A percentile compares a stretch with the other conserved stretches of the same genome.
Conservation (phyloP, 1,140 invertebrate genomes). For the Mercenaria mercenaria region DNA sequence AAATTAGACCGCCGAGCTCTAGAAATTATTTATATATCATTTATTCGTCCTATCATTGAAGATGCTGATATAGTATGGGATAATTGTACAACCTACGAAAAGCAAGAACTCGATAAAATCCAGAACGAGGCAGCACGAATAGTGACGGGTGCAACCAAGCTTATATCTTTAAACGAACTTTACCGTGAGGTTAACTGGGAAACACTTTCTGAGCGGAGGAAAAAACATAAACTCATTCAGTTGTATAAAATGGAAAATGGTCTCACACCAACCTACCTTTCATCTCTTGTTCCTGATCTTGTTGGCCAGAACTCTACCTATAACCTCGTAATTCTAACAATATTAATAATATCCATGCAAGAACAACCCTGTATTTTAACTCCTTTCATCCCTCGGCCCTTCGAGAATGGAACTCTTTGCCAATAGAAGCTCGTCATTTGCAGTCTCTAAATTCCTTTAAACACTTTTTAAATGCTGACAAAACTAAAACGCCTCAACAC, state of each 20-base stretch:
- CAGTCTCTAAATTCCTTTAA: neutral
- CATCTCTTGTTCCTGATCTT: neutral
- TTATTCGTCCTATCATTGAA: constrained; percentile 54
- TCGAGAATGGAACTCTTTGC: constrained; percentile 11
- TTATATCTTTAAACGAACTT: neutral
- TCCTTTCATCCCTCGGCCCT: constrained; percentile 1
- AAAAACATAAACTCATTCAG: constrained; percentile 37
- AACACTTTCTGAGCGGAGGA: constrained; percentile 6
- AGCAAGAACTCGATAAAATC: constrained; percentile 50
- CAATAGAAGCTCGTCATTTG: neutral
- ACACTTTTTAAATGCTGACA: neutral
- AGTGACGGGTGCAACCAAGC: constrained; percentile 55
- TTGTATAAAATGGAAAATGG: constrained; percentile 47
- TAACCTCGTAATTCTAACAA: neutral
- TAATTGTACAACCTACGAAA: constrained; percentile 6
- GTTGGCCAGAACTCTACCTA: neutral
- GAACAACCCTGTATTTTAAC: neutral
- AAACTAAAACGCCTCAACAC: constrained; percentile 12
- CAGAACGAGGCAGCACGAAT: constrained; percentile 42
- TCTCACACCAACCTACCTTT: neutral
- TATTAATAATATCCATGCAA: neutral
- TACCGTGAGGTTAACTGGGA: constrained; percentile 20
- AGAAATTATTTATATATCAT: constrained; percentile 52
- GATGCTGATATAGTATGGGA: constrained; percentile 58
- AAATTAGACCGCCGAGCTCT: constrained; percentile 10